Evolutionary conservation across 2,888 invertebrate genomes (phyloP).

Genomic region (Agrotis segetum): DNA sequence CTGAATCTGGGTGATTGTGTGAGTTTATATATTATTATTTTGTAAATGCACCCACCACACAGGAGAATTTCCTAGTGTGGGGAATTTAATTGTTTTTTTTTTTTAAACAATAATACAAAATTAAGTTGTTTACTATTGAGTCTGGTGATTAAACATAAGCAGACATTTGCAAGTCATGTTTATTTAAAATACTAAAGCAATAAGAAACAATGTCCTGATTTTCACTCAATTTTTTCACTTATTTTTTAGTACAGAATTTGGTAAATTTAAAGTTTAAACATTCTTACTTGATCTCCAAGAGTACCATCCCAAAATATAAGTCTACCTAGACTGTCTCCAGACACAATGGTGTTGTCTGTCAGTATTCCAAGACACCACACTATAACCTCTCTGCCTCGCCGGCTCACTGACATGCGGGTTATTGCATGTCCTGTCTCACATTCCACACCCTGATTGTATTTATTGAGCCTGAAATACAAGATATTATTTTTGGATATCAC

Average conservation of each 20-base stretch:
- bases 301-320: conserved; percentile 97
- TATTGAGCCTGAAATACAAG: conserved; percentile 91
- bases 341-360: conserved; percentile 95
- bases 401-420: conserved; percentile 94
- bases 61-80: too few species aligned
- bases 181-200: background rate
- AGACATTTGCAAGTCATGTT: too few species aligned
- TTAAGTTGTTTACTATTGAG: too few species aligned
- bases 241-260: background rate
- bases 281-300: conserved; percentile 92
- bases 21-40: background rate
- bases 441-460: conserved; percentile 97
- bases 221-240: background rate
- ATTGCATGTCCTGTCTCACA: conserved; percentile 95
- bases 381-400: conserved; percentile 93
- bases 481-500: background rate
- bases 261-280: background rate
- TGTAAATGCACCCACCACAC: background rate
- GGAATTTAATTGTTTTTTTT: too few species aligned
- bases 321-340: conserved; percentile 96
- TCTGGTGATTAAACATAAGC: too few species aligned
- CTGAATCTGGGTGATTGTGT: too few species aligned
- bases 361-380: conserved; percentile 97
- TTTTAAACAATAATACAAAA: too few species aligned
- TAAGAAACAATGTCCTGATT: background rate